Percentiles rank a stretch among this genome's conserved stretches.
Conservation (phyloP, 2,113 vertebrate species). For the Microtus ochrogaster region DNA sequence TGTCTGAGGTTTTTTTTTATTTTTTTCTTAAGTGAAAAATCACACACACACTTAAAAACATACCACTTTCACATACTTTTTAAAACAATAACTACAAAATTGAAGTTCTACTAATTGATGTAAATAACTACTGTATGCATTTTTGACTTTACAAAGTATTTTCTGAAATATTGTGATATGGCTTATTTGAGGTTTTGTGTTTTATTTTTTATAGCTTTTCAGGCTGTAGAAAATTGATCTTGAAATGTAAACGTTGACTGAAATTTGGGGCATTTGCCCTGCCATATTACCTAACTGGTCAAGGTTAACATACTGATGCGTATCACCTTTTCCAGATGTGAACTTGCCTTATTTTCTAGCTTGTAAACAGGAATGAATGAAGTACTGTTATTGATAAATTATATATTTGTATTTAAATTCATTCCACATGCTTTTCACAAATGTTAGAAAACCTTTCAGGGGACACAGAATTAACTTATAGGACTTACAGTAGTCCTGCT, state of each 20-base stretch:
- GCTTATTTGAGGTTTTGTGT: slow-evolving; percentile 81
- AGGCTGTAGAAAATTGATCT: slow-evolving; percentile 83
- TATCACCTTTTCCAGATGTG: slow-evolving; percentile 85
- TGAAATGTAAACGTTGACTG: slow-evolving; percentile 82
- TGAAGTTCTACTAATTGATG: slow-evolving; percentile 80
- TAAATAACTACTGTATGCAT: slow-evolving; percentile 85
- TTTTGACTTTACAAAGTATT: slow-evolving; percentile 85
- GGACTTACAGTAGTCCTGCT: slow-evolving; percentile 78
- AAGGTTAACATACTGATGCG: slow-evolving; percentile 74
- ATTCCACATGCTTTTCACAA: slow-evolving; percentile 78
- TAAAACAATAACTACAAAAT: slow-evolving; percentile 38
- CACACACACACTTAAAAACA: slow-evolving; percentile 8
- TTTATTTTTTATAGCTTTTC: slow-evolving; percentile 83
- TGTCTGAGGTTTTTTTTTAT: slow-evolving; percentile 42
- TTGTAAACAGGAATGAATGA: slow-evolving; percentile 65
- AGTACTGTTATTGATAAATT: slow-evolving; percentile 84
- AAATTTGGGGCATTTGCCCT: slow-evolving; percentile 81
- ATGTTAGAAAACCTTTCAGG: slow-evolving; percentile 37
- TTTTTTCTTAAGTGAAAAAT: not conserved
- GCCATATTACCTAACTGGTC: slow-evolving; percentile 74
- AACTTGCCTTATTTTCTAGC: slow-evolving; percentile 89
- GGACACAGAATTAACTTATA: slow-evolving; percentile 77
- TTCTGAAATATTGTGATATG: slow-evolving; percentile 84
- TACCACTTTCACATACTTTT: slow-evolving; percentile 55
- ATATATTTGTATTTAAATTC: slow-evolving; percentile 87